A percentile compares a stretch with the other conserved stretches of the same genome.
These are phyloP conservation scores for Parelbella ahira DNA, from an alignment of 2,888 invertebrate species.

Conservation along the genomic window DNA sequence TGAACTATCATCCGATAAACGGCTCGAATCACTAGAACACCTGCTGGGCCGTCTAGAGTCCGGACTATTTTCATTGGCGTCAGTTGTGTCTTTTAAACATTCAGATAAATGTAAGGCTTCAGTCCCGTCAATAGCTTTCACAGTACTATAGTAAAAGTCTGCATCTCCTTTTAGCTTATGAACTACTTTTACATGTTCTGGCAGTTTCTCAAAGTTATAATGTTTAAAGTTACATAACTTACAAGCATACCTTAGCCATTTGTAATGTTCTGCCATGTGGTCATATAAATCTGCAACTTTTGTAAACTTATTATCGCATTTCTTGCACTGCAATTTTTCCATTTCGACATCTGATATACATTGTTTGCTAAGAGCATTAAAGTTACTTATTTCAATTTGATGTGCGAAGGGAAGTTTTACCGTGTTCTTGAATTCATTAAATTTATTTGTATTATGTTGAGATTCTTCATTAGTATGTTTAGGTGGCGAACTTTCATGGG, in stretches of 20 bases:
- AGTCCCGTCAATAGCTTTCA: constrained; percentile 63
- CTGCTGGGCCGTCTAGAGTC: constrained; percentile 64
- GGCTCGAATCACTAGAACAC: constrained; percentile 70
- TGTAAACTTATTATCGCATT: constrained; percentile 72
- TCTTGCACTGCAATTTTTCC: constrained; percentile 67
- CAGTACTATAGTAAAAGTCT: constrained; percentile 72
- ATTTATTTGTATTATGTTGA: constrained; percentile 17
- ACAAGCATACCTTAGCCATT: constrained; percentile 88
- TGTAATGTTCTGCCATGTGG: constrained; percentile 84
- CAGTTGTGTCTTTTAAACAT: constrained; percentile 43
- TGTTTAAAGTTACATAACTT: constrained; percentile 86
- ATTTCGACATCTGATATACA: constrained; percentile 62
- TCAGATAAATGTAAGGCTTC: constrained; percentile 61
- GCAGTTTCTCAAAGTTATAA: constrained; percentile 83
- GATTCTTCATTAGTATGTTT: constrained; percentile 7
- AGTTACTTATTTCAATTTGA: constrained; percentile 62
- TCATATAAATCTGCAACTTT: constrained; percentile 74
- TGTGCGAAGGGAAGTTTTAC: constrained; percentile 55
- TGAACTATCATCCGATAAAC: constrained; percentile 69
- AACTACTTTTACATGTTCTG: constrained; percentile 82
- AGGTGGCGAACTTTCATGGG: background rate
- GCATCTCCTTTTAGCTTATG: constrained; percentile 82
- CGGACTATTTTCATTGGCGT: constrained; percentile 49
- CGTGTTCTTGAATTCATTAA: constrained; percentile 32
- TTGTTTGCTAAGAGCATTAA: constrained; percentile 57